Conservation (phyloP, 2,113 vertebrate genomes). For the Nettapus auritus region DNA sequence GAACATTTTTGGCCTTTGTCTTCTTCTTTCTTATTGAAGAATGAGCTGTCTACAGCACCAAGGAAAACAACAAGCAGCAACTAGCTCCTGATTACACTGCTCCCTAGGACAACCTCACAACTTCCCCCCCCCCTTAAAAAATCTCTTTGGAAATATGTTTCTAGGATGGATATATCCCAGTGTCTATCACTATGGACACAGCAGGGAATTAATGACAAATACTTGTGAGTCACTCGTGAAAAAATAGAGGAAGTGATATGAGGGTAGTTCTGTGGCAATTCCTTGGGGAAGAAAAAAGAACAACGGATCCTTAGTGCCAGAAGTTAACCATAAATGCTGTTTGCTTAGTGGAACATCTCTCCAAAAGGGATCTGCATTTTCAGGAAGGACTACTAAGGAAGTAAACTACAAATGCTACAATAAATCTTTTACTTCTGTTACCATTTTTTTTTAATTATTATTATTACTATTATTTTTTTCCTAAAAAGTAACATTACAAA, state of each 20-base stretch:
- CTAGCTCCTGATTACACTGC: background rate
- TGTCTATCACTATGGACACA: background rate
- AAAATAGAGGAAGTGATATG: background rate
- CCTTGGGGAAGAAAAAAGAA: background rate
- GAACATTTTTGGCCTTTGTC: background rate
- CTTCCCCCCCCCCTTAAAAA: background rate
- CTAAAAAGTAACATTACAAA: background rate
- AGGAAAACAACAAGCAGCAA: background rate
- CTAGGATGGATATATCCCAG: background rate
- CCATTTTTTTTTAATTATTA: no score
- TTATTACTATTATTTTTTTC: background rate
- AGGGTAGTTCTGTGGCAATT: background rate
- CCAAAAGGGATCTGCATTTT: background rate
- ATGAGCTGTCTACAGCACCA: background rate
- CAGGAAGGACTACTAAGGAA: background rate
- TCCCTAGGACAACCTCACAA: background rate
- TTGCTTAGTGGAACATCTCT: background rate
- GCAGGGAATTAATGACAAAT: background rate
- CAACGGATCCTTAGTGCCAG: background rate
- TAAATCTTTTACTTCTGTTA: background rate
- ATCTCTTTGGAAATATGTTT: background rate
- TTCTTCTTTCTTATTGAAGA: background rate
- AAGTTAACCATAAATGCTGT: background rate
- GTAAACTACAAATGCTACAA: background rate
- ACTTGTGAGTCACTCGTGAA: background rate